Evolutionary conservation across 1,140 invertebrate genomes (phyloP).

Genomic region (Mesaphorura yosii): DNA sequence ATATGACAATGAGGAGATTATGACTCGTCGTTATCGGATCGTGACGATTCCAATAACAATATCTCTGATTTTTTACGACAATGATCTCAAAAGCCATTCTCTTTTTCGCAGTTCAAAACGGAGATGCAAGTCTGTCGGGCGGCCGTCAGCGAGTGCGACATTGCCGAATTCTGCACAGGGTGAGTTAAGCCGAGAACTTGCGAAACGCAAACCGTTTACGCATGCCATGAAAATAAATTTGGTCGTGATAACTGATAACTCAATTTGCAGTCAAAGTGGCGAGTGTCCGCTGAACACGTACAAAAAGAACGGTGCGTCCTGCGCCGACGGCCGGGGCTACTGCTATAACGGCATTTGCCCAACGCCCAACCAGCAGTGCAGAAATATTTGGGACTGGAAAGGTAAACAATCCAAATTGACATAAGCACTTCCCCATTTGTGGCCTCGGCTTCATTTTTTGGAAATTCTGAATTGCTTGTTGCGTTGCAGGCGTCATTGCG

Average conservation of each 20-base stretch:
- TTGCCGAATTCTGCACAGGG: conserved; percentile 86
- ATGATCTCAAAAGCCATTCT: too few species aligned
- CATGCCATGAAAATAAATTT: too few species aligned
- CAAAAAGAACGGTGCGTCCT: conserved; percentile 80
- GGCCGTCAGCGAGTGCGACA: conserved; percentile 79
- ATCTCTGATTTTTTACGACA: too few species aligned
- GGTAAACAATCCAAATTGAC: conserved; percentile 15
- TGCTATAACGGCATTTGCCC: conserved; percentile 88
- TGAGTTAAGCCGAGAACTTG: too few species aligned
- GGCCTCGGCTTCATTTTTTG: not conserved
- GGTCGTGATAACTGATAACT: too few species aligned
- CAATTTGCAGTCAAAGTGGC: conserved; percentile 6
- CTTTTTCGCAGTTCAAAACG: conserved; percentile 24
- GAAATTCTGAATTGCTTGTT: conserved; percentile 1
- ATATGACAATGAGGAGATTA: not conserved
- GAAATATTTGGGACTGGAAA: conserved; percentile 77
- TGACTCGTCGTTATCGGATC: too few species aligned
- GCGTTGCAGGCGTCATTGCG: conserved; percentile 4
- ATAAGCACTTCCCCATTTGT: conserved; percentile 6
- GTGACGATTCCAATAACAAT: too few species aligned
- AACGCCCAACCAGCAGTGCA: conserved; percentile 72
- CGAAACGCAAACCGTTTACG: too few species aligned
- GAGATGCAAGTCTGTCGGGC: conserved; percentile 68
- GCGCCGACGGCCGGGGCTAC: conserved; percentile 50
- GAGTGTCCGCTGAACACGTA: conserved; percentile 62